phyloP scores from a whole-genome alignment of 2,797 vertebrate genomes.

The Chelmon rostratus region DNA sequence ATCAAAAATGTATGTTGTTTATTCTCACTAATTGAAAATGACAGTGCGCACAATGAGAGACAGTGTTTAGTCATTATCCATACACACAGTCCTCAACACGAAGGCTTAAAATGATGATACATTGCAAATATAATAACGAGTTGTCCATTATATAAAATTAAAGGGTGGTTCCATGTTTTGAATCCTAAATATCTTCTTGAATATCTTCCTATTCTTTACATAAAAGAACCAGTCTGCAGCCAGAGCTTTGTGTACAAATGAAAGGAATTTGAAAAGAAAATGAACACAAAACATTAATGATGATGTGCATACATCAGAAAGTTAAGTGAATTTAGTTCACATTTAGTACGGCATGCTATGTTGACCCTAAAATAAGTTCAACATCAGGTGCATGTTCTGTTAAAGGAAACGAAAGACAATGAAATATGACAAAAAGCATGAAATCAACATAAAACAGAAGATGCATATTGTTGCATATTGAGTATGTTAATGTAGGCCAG shows the following conservation, averaged over 20 bases:
- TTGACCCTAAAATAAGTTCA: background rate
- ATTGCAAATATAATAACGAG: background rate
- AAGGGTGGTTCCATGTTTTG: background rate
- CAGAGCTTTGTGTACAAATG: background rate
- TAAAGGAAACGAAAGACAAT: background rate
- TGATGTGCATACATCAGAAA: background rate
- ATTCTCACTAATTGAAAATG: background rate
- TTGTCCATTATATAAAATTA: background rate
- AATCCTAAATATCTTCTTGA: background rate
- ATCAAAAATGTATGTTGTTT: constrained; percentile 9
- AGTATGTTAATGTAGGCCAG: background rate
- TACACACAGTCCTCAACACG: background rate
- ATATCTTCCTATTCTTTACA: background rate
- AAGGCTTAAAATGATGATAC: background rate
- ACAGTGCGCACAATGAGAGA: background rate
- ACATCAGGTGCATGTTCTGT: background rate
- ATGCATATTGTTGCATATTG: background rate
- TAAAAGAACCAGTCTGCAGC: background rate
- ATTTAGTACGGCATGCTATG: background rate
- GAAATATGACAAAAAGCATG: background rate
- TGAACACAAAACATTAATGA: background rate
- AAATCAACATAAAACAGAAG: background rate
- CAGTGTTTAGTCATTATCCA: background rate
- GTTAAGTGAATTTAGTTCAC: background rate
- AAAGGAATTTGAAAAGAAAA: background rate